These are phyloP conservation scores for Drymodes brunneopygia DNA, from an alignment of 2,113 vertebrate genomes.

Conservation along the genomic window DNA sequence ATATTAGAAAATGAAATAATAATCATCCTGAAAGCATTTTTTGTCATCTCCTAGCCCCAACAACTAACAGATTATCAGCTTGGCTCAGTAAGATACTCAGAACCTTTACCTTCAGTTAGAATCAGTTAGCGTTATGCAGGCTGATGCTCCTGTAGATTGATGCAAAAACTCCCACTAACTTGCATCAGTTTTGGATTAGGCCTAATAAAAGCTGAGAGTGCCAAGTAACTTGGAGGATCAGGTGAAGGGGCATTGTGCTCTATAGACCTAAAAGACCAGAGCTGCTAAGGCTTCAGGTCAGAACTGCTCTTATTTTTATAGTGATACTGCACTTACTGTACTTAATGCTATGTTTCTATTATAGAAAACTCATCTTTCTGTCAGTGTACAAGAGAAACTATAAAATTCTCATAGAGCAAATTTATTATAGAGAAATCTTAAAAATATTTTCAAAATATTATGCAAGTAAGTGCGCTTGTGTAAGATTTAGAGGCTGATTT, in stretches of 20 bases:
- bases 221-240: background rate
- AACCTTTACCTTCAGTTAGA: background rate
- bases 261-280: background rate
- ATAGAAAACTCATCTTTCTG: background rate
- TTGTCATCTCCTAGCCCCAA: background rate
- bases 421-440: background rate
- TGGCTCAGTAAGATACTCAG: background rate
- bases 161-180: background rate
- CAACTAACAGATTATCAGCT: background rate
- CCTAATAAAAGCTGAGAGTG: background rate
- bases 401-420: background rate
- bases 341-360: background rate
- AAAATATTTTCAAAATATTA: background rate
- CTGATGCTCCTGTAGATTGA: background rate
- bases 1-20: background rate
- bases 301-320: background rate
- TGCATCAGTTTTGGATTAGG: background rate
- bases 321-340: background rate
- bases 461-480: fast-evolving
- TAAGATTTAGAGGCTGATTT: background rate
- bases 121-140: background rate
- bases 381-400: background rate
- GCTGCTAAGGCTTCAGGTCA: background rate
- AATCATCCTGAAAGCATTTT: background rate
- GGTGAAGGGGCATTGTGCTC: background rate